These are phyloP conservation scores for Caerostris extrusa DNA, from an alignment of 1,140 invertebrate species.

Conservation along the genomic window DNA sequence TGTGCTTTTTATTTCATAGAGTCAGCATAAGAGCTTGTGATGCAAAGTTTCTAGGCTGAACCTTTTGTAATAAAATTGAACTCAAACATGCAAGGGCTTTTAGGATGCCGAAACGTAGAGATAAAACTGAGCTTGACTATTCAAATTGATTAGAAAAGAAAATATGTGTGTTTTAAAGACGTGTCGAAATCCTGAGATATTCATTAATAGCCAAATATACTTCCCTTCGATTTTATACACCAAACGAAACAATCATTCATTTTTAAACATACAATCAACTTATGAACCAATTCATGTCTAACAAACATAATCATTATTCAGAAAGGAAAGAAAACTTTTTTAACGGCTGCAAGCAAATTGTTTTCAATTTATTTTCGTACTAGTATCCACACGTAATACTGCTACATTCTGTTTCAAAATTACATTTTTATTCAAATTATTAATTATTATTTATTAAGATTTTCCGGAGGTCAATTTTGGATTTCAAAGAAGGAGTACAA, in stretches of 20 bases:
- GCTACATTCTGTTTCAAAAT: background rate
- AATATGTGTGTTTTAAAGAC: background rate
- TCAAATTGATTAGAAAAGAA: conserved; percentile 41
- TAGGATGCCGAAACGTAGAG: conserved; percentile 59
- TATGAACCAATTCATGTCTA: conserved; percentile 18
- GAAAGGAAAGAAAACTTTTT: background rate
- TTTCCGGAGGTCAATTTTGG: no score
- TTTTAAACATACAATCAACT: conserved; percentile 2
- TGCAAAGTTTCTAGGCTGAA: conserved; percentile 72
- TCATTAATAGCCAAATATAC: background rate
- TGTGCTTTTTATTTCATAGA: conserved; percentile 70
- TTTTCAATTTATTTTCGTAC: background rate
- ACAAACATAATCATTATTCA: conserved; percentile 9
- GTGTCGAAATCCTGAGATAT: conserved; percentile 24
- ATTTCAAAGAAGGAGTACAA: no score
- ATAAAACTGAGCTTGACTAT: conserved; percentile 71
- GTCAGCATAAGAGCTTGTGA: conserved; percentile 74
- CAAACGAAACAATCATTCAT: conserved; percentile 44
- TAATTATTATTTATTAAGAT: no score
- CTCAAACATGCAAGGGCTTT: conserved; percentile 58
- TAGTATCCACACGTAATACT: background rate
- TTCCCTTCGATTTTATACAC: conserved; percentile 38
- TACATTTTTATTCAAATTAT: background rate
- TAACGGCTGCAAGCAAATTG: background rate
- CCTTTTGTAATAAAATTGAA: conserved; percentile 72